Percentiles rank a stretch among this genome's conserved stretches.
Conservation (phyloP, 2,888 invertebrate genomes). For the Eupeodes latifasciatus region DNA sequence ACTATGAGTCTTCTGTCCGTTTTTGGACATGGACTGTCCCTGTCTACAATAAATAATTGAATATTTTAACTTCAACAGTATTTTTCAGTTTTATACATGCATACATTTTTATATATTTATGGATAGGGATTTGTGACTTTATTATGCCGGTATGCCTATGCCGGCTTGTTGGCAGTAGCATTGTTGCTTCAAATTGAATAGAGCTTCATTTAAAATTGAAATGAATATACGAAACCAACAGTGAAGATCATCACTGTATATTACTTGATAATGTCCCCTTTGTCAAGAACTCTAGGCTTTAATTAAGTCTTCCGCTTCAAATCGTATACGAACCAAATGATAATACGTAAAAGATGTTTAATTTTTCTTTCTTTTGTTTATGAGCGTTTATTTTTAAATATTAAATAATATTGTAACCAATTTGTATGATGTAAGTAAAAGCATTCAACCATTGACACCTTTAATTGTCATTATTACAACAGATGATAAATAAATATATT, state of each 20-base stretch:
- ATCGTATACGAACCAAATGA: slow-evolving; percentile 33
- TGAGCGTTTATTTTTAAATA: slow-evolving; percentile 10
- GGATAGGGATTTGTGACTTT: background rate
- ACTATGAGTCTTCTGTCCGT: background rate
- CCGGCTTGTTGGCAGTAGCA: slow-evolving; percentile 63
- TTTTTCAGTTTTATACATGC: slow-evolving; percentile 14
- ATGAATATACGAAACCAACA: slow-evolving; percentile 42
- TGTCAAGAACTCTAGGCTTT: slow-evolving; percentile 60
- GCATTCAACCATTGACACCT: background rate
- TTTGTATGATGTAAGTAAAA: too few species aligned
- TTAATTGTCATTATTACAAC: background rate
- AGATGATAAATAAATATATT: background rate
- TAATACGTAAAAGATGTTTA: slow-evolving; percentile 56
- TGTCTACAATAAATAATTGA: slow-evolving; percentile 52
- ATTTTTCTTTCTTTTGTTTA: slow-evolving; percentile 13
- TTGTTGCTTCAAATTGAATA: slow-evolving; percentile 71
- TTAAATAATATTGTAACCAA: background rate
- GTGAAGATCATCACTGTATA: slow-evolving; percentile 43
- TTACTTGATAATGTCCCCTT: slow-evolving; percentile 55
- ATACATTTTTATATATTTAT: slow-evolving; percentile 7
- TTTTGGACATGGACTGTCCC: background rate
- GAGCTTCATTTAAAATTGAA: slow-evolving; percentile 67
- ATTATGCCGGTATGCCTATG: slow-evolving; percentile 34
- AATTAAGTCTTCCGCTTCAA: slow-evolving; percentile 73
- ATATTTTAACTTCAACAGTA: slow-evolving; percentile 49